Percentiles rank a stretch among this genome's conserved stretches.
Evolutionary conservation across 2,113 vertebrate species (phyloP).

Genomic region (Lepisosteus oculatus): DNA sequence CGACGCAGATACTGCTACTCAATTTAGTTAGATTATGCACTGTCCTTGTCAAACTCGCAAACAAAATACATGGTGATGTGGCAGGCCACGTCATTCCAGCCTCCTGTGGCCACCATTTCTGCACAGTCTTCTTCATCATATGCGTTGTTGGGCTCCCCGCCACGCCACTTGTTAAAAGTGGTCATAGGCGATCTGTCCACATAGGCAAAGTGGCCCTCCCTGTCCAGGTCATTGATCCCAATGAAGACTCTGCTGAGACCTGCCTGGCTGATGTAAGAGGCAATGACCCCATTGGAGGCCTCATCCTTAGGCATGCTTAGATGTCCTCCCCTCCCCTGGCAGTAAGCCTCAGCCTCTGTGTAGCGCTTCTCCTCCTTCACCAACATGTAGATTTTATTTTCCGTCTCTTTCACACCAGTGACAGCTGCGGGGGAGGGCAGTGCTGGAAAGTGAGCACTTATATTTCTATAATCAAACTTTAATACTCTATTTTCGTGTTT

Average conservation of each 20-base stretch:
- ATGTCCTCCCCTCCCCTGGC: constrained; percentile 84
- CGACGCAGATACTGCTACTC: no score
- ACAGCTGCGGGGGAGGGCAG: constrained; percentile 97
- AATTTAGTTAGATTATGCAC: constrained; percentile 55
- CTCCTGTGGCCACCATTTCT: constrained; percentile 88
- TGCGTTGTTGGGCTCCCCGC: constrained; percentile 91
- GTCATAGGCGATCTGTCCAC: constrained; percentile 86
- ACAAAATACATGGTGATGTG: constrained; percentile 92
- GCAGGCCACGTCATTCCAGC: constrained; percentile 96
- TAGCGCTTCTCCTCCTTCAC: constrained; percentile 94
- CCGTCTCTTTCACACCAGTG: constrained; percentile 91
- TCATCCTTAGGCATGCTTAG: constrained; percentile 95
- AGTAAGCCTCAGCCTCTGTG: constrained; percentile 83
- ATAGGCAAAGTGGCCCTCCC: constrained; percentile 85
- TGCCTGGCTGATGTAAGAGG: constrained; percentile 80
- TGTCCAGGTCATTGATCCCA: constrained; percentile 88
- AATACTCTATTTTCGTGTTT: constrained; percentile 5
- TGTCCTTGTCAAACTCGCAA: constrained; percentile 94
- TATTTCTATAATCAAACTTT: constrained; percentile 76
- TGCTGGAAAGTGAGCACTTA: constrained; percentile 93
- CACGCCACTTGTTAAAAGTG: constrained; percentile 92
- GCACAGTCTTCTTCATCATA: constrained; percentile 92
- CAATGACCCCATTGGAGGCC: constrained; percentile 77
- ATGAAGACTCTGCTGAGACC: constrained; percentile 89
- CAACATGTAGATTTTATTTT: constrained; percentile 91